Evolutionary conservation across 2,797 vertebrate genomes (phyloP), one percentile per base, ranked within the genome.

Genomic region (Enteromius radiatus): DNA sequence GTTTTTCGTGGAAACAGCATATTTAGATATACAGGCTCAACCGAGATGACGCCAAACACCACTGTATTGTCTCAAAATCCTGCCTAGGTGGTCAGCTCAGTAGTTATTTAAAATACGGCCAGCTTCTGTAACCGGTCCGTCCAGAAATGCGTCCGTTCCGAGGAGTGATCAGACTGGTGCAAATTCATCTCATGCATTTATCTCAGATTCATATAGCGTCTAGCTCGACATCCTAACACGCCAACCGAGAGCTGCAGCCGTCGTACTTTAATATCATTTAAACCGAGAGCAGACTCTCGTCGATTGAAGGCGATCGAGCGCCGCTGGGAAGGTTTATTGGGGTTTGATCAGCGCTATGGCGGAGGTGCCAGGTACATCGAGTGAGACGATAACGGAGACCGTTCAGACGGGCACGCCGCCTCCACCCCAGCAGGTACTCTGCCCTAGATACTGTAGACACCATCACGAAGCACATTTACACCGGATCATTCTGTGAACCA

Each of bases 301-400:
- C 71, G 15, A 70, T 14, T 15, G 4, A 5, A 52, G 45, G 5
- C 45, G 21, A 33, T 12, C 49, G 17, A 63, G 75, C 21, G 68
- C 36, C 36, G 64, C 23, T 71, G 49, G 86, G 89, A 84, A 85
- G 86, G 61, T 70, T 81, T 84, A 84, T 86, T 92, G 88, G 90
- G 87, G 70, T 23, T 88, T 82, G 76, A 86, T 88, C 90, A 78
- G 78, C 88, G 89, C 89, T 85, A 96, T 96, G 95, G 94, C 94
- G 90, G 95, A 95, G 93, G 92, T 92, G 88, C 92, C 92, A 63
- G 92, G 94, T 85, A 94, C 94, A 85, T 94, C 94, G 23, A 95
- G 94, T 86, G 95, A 96, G 86, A 95, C 94, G 82, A 95, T 96
- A 86, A 96, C 95, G 81, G 94, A 96, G 93, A 95, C 95, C 0